Evolutionary conservation across 1,140 invertebrate genomes (phyloP).

Genomic region (Vanessa tameamea): DNA sequence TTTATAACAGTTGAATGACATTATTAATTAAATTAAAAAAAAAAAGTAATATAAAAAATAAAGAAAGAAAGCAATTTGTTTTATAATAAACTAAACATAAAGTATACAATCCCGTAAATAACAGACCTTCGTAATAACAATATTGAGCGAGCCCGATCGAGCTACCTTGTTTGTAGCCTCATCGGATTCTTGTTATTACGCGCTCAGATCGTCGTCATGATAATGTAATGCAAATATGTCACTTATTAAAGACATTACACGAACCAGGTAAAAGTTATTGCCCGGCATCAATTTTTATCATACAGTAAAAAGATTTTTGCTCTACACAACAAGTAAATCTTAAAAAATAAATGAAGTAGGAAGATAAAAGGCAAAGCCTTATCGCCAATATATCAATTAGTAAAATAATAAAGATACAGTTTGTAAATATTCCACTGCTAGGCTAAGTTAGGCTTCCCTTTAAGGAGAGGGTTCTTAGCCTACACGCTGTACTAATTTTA

Average conservation of each 20-base stretch:
- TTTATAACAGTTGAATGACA: too few species aligned
- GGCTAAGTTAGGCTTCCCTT: too few species aligned
- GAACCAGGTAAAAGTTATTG: conserved; percentile 8
- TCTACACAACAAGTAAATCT: too few species aligned
- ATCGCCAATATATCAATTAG: too few species aligned
- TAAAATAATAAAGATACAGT: too few species aligned
- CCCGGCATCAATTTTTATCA: background rate
- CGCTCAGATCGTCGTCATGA: conserved; percentile 23
- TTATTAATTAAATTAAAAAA: background rate
- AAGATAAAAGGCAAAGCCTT: too few species aligned
- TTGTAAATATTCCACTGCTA: too few species aligned
- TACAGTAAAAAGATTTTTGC: background rate
- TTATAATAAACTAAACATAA: conserved; percentile 12
- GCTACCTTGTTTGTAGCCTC: conserved; percentile 44
- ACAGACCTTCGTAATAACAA: conserved; percentile 33
- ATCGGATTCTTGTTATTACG: conserved; percentile 50
- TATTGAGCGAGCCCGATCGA: conserved; percentile 32
- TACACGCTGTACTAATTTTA: too few species aligned
- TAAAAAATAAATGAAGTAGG: too few species aligned
- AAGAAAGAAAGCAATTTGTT: conserved; percentile 16
- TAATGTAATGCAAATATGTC: conserved; percentile 35
- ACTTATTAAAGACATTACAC: conserved; percentile 26
- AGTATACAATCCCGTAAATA: conserved; percentile 19
- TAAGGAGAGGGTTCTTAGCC: too few species aligned
- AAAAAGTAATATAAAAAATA: background rate